These are phyloP conservation scores for Clarias pachynema DNA, from an alignment of 2,797 vertebrate genomes.

Conservation along the genomic window DNA sequence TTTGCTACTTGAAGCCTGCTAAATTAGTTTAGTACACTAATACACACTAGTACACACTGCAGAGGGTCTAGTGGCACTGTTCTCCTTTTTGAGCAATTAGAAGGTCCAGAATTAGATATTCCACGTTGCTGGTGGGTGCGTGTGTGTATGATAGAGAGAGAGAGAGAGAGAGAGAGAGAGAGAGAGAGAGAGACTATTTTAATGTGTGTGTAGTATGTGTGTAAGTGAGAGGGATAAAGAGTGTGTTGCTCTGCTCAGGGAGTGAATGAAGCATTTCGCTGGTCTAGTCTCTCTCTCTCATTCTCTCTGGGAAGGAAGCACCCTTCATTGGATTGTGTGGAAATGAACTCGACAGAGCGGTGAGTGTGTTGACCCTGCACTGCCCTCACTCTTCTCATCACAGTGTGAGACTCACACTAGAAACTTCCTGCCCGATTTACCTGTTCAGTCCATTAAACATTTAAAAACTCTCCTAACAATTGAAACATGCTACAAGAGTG, in stretches of 20 bases:
- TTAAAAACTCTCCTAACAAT: conserved; percentile 24
- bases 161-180: conserved; percentile 30
- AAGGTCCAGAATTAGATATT: conserved; percentile 53
- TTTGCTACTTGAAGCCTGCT: conserved; percentile 65
- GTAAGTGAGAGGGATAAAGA: conserved; percentile 44
- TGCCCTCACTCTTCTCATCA: conserved; percentile 63
- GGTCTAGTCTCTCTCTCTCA: conserved; percentile 45
- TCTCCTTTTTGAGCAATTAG: conserved; percentile 54
- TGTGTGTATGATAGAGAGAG: conserved; percentile 32
- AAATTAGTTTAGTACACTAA: conserved; percentile 59
- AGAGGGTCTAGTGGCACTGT: conserved; percentile 52
- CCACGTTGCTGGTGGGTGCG: conserved; percentile 47
- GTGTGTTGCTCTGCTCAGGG: conserved; percentile 69
- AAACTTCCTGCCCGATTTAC: conserved; percentile 50
- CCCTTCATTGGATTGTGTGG: conserved; percentile 67
- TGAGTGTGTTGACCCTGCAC: conserved; percentile 72
- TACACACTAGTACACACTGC: conserved; percentile 40
- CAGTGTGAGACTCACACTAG: conserved; percentile 64
- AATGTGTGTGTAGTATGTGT: conserved; percentile 24
- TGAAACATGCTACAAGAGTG: not conserved
- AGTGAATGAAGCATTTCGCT: conserved; percentile 76
- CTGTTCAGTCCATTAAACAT: conserved; percentile 36
- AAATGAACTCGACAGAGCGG: conserved; percentile 77
- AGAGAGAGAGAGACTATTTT: not conserved
- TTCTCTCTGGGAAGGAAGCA: conserved; percentile 51